Percentiles rank a stretch among this genome's conserved stretches.
Evolutionary conservation across 2,797 vertebrate genomes (phyloP).

Genomic region (Sebastes trivittatus): DNA sequence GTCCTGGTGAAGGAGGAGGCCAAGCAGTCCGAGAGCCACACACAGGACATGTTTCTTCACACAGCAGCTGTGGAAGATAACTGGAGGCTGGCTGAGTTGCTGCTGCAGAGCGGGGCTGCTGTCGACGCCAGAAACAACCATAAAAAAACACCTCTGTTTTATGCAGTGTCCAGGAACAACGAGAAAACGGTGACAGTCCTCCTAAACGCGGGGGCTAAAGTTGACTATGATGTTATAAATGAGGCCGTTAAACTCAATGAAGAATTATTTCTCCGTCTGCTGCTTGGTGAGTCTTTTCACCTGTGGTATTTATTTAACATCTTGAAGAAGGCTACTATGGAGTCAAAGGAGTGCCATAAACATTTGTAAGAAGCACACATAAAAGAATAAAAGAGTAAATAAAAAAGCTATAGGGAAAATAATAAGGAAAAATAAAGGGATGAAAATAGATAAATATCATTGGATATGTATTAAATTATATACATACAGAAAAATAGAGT

Average conservation of each 20-base stretch:
- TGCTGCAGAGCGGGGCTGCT: conserved; percentile 72
- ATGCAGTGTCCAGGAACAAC: conserved; percentile 64
- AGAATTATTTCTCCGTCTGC: conserved; percentile 69
- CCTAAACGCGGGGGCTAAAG: conserved; percentile 72
- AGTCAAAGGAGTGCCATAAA: too few relatives aligned
- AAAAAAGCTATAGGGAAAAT: too few relatives aligned
- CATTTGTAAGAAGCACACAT: too few relatives aligned
- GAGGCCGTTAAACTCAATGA: conserved; percentile 74
- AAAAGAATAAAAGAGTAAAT: too few relatives aligned
- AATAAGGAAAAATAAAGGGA: too few relatives aligned
- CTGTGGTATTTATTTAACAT: background rate
- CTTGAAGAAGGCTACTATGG: background rate
- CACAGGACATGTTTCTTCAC: conserved; percentile 77
- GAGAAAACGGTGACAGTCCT: conserved; percentile 71
- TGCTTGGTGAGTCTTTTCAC: conserved; percentile 66
- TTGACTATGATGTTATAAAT: conserved; percentile 63
- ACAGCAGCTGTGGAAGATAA: conserved; percentile 75
- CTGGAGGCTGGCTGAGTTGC: conserved; percentile 68
- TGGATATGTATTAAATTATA: too few relatives aligned
- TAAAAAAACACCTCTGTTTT: conserved; percentile 68
- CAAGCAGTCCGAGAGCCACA: conserved; percentile 63
- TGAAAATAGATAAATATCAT: too few relatives aligned
- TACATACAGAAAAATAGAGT: too few relatives aligned
- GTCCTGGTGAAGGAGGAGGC: conserved; percentile 77
- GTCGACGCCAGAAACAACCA: conserved; percentile 60